Evolutionary conservation across 2,113 vertebrate species (phyloP), one percentile per base, ranked within the genome.

Genomic region (Chloroceryle aenea): DNA sequence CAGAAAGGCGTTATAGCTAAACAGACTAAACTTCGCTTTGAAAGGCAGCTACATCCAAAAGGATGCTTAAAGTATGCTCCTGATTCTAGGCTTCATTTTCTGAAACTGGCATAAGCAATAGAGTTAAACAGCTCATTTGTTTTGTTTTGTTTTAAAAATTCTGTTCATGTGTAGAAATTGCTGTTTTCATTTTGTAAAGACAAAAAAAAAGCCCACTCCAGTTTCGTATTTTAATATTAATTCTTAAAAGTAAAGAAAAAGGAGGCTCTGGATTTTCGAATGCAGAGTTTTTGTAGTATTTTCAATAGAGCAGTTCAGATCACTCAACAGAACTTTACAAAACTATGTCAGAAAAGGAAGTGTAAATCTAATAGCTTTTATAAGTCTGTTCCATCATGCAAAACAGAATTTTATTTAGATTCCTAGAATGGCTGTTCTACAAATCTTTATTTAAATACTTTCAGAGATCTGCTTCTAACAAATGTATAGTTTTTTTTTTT

Each of bases 131-230:
- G 11, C 23, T 85, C 0, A 6, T 73, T 18, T 42, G 10, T 7
- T 29, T 26, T 34, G 12, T 15, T 23, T 45, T 47, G 20, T 20
- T 76, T 16, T 22, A 38, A 67, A 32, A 45, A 29, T 59, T 72
- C 3, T 71, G 2, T n/a, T 71, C 4, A 11, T 52, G 19, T 75
- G 27, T 23, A 42, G 12, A 8, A 72, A 55, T 56, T 45, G 36
- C 10, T 50, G 2, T 20, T 53, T 84, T 58, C 26, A 36, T 55
- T 71, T 36, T 64, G 16, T 48, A 42, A 75, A 36, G 38, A 8
- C 2, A 47, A 64, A 64, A 34, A 0, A 1, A 3, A 5, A 2
- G 0, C 29, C 53, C 10, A 2, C 0, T 29, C 53, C 10, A 55
- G 53, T 14, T 87, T 64, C 4, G 1, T 32, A 14, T 64, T 86